Conservation (phyloP, 2,113 vertebrate genomes). For the Aleadryas rufinucha region DNA sequence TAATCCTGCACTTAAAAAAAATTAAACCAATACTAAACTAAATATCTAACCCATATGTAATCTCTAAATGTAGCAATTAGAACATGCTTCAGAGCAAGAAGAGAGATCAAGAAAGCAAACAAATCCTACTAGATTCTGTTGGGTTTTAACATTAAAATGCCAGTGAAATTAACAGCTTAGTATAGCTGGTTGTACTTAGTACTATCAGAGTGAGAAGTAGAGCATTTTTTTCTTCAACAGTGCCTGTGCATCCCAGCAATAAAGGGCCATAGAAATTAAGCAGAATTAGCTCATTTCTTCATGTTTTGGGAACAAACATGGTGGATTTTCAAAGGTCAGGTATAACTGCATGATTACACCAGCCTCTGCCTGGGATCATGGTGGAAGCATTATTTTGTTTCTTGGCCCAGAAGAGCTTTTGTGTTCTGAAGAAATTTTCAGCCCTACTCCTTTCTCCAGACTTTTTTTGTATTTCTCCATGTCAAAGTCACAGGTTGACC, state of each 20-base stretch:
- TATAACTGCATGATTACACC: neutral
- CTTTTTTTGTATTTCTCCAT: neutral
- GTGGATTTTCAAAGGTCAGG: neutral
- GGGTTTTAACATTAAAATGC: neutral
- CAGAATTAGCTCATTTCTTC: neutral
- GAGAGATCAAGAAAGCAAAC: neutral
- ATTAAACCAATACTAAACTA: neutral
- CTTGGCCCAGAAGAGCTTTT: neutral
- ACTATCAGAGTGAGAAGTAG: neutral
- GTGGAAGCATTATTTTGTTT: neutral
- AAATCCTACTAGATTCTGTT: neutral
- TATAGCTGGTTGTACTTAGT: neutral
- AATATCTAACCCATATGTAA: neutral
- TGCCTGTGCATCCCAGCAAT: neutral
- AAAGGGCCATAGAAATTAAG: neutral
- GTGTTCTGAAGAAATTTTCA: neutral
- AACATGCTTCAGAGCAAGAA: neutral
- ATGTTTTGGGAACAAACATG: accelerated
- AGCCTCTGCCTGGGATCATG: neutral
- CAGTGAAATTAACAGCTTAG: neutral
- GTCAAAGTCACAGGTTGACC: neutral
- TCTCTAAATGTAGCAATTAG: neutral
- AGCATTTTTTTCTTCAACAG: neutral
- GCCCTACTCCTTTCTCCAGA: neutral
- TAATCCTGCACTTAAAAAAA: neutral